Evolutionary conservation across 2,888 invertebrate species (phyloP), one percentile per base, ranked within the genome.

Genomic region (Hemaris fuciformis): DNA sequence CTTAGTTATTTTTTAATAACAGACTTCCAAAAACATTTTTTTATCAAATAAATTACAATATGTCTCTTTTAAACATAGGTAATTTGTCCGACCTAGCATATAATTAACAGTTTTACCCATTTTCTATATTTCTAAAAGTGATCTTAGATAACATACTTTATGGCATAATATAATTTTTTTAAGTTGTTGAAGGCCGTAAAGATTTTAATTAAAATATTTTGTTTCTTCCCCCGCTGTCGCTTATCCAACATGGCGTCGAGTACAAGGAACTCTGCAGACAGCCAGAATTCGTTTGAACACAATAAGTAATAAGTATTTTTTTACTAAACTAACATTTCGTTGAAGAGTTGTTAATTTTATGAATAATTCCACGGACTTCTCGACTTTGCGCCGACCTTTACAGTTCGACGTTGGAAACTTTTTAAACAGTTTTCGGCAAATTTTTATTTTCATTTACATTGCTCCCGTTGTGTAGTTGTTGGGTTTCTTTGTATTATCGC

Each of bases 261-360:
- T 53, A 18, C 53, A 31, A 10, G 31, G 31, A 27, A 48, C 48
- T 15, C 8, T 1, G 27, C 10, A 43, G 20, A 38, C 38, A 38
- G 10, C n/a, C 38, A 38, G 38, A n/a, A 3, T 18, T 1, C 8
- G n/a, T 60, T 27, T 38, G 59, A 10, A 60, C 64, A 68, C 66
- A 71, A 69, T 67, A 68, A n/a, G 65, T 69, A 62, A 57, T 61
- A 59, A 63, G 67, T 61, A 67, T 68, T 69, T 66, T 64, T 66
- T 38, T 38, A n/a, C 38, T 38, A 66, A 63, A 68, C 60, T 67
- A 67, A 69, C 62, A 68, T 65, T 60, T 38, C 63, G 63, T 69
- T 67, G 8, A 10, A 57, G 64, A 68, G 53, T 67, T 70, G 53
- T 70, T 70, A 68, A 71, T 70, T 67, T 66, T 62, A 59, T 64